phyloP scores from a whole-genome alignment of 2,113 vertebrate species.

The Caretta caretta region DNA sequence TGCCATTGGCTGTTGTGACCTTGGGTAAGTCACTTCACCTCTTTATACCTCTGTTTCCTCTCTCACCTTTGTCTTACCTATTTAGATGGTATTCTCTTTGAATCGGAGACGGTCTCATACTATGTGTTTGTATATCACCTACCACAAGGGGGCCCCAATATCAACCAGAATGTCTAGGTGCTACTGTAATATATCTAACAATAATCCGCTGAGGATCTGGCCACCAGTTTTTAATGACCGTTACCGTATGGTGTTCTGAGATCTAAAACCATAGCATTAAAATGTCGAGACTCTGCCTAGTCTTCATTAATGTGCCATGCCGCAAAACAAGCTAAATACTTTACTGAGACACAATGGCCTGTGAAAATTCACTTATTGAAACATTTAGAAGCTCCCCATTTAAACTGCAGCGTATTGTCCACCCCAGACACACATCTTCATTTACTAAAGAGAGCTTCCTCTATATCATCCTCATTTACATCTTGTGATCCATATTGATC shows the following conservation, averaged over 20 bases:
- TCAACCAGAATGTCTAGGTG: not conserved
- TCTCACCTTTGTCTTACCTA: not conserved
- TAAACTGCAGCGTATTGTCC: not conserved
- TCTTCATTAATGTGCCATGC: not conserved
- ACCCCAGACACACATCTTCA: conserved; percentile 25
- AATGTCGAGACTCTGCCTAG: conserved; percentile 7
- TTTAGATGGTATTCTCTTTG: not conserved
- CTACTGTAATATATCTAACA: not conserved
- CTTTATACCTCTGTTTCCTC: not conserved
- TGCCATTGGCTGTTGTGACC: not conserved
- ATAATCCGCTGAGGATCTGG: not conserved
- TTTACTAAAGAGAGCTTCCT: conserved; percentile 53
- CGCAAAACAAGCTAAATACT: conserved; percentile 1
- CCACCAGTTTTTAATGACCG: not conserved
- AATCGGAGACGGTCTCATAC: not conserved
- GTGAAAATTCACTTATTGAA: conserved; percentile 9
- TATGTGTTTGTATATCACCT: not conserved
- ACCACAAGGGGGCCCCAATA: not conserved
- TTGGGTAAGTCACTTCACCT: rapidly evolving
- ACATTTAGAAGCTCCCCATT: conserved; percentile 6
- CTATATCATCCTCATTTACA: conserved; percentile 49
- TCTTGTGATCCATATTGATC: conserved; percentile 59
- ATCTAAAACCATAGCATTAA: not conserved
- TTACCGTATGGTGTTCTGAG: not conserved
- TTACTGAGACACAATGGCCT: not conserved